Evolutionary conservation across 1,140 invertebrate species (phyloP).

Genomic region (Kradibia gibbosae): DNA sequence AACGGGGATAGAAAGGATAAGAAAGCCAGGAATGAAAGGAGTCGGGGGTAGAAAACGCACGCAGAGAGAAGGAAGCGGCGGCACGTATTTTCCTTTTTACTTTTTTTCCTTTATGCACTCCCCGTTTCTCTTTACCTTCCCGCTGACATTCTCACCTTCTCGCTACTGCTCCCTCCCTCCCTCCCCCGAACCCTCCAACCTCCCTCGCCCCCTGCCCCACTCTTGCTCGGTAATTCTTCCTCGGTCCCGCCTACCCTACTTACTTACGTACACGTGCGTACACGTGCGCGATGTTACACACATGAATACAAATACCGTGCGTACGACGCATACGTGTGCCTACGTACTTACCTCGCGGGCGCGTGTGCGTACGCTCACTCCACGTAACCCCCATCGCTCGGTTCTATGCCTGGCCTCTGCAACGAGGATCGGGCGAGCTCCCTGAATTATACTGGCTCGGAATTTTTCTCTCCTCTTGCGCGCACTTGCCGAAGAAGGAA

Average conservation of each 20-base stretch:
- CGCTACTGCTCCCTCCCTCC: background rate
- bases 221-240: background rate
- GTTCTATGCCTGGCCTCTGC: constrained; percentile 8
- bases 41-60: background rate
- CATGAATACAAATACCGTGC: background rate
- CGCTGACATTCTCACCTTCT: too few relatives aligned
- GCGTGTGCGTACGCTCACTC: too few relatives aligned
- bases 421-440: constrained; percentile 28
- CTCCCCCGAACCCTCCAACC: background rate
- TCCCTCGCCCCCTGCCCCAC: background rate
- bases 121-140: too few relatives aligned
- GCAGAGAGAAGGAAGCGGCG: background rate
- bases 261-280: too few relatives aligned
- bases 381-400: background rate
- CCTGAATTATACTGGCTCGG: constrained; percentile 19
- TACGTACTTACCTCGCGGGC: too few relatives aligned
- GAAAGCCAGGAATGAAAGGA: constrained; percentile 16
- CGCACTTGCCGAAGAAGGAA: constrained; percentile 42
- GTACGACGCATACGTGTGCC: too few relatives aligned
- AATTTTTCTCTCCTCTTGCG: constrained; percentile 28
- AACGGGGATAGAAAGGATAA: background rate
- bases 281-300: background rate
- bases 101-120: background rate
- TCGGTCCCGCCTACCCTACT: background rate
- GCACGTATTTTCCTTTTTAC: constrained; percentile 33